A percentile compares a stretch with the other conserved stretches of the same genome.
phyloP scores from a whole-genome alignment of 1,140 invertebrate genomes.

The Pseudomyrmex cubaensis region DNA sequence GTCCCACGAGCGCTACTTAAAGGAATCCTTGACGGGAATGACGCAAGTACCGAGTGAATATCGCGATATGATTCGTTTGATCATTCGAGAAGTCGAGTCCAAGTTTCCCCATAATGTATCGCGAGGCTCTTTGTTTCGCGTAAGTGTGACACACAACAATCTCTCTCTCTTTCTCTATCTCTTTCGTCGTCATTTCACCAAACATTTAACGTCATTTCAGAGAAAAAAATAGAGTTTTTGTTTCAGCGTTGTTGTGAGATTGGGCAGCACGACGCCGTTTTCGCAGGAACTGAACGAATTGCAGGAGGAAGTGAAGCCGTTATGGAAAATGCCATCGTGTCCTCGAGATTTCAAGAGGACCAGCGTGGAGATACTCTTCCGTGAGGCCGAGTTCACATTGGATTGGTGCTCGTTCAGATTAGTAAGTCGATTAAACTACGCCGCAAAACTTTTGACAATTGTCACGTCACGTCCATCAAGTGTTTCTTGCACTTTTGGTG shows the following conservation, averaged over 20 bases:
- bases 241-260: constrained; percentile 91
- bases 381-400: constrained; percentile 90
- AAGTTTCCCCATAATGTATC: constrained; percentile 14
- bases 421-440: constrained; percentile 83
- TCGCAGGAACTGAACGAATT: constrained; percentile 90
- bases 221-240: constrained; percentile 33
- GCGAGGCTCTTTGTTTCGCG: background rate
- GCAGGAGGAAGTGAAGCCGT: constrained; percentile 92
- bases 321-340: constrained; percentile 91
- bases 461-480: background rate
- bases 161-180: too few relatives aligned
- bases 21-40: constrained; percentile 49
- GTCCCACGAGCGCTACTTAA: constrained; percentile 34
- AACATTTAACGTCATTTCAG: background rate
- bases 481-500: background rate
- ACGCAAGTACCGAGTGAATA: constrained; percentile 31
- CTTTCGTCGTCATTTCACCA: background rate
- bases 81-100: constrained; percentile 6
- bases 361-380: constrained; percentile 93
- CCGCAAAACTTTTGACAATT: background rate
- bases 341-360: constrained; percentile 93
- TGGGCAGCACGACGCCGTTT: constrained; percentile 91
- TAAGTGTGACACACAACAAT: background rate
- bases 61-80: constrained; percentile 30
- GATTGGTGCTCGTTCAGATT: constrained; percentile 96